These are phyloP conservation scores for Cotesia glomerata DNA, from an alignment of 1,140 invertebrate genomes.

Conservation along the genomic window DNA sequence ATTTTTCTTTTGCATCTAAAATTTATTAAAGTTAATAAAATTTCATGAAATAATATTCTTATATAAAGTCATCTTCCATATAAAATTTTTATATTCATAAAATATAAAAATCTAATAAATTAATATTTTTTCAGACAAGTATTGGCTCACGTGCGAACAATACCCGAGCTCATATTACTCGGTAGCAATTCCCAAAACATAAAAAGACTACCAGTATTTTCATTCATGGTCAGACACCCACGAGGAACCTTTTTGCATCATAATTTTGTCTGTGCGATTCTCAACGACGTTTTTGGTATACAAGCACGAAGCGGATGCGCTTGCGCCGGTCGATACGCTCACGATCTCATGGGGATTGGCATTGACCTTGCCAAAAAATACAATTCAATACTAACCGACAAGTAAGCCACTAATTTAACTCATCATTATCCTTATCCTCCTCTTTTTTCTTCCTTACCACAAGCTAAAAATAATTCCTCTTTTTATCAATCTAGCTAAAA, in stretches of 20 bases:
- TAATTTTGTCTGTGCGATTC: slow-evolving; percentile 85
- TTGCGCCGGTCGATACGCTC: slow-evolving; percentile 84
- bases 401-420: slow-evolving; percentile 58
- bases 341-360: slow-evolving; percentile 84
- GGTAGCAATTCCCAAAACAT: slow-evolving; percentile 72
- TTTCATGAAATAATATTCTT: no score
- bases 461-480: no score
- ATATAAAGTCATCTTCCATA: no score
- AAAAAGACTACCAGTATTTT: slow-evolving; percentile 82
- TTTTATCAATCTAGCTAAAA: neutral
- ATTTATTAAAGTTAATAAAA: no score
- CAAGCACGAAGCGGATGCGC: slow-evolving; percentile 87
- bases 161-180: slow-evolving; percentile 80
- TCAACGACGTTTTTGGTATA: slow-evolving; percentile 93
- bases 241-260: slow-evolving; percentile 85
- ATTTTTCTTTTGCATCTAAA: no score
- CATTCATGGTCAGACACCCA: slow-evolving; percentile 83
- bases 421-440: no score
- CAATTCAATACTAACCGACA: slow-evolving; percentile 76
- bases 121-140: slow-evolving; percentile 67
- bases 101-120: no score
- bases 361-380: slow-evolving; percentile 76
- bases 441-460: no score
- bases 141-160: slow-evolving; percentile 73
- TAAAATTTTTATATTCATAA: no score